Evolutionary conservation across 2,888 invertebrate species (phyloP).

Genomic region (Pilophorus perplexus): DNA sequence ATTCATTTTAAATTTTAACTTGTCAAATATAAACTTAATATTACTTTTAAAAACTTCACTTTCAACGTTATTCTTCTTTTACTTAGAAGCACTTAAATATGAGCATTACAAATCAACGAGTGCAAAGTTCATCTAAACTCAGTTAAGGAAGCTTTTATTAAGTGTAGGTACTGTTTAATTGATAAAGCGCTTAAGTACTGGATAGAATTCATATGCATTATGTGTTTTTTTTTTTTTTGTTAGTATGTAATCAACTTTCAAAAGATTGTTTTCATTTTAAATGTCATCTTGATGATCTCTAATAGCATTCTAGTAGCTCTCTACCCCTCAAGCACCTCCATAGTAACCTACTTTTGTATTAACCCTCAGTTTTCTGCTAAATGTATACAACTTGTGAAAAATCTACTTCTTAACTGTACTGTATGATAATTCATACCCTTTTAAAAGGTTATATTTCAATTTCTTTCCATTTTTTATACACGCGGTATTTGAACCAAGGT

Average conservation of each 20-base stretch:
- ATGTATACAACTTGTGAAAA: slow-evolving; percentile 37
- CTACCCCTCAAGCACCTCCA: slow-evolving; percentile 24
- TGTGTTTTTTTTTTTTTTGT: no score
- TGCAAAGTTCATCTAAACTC: slow-evolving; percentile 16
- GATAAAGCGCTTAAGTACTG: slow-evolving; percentile 22
- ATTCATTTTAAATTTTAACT: neutral
- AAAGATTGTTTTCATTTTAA: neutral
- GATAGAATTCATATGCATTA: neutral
- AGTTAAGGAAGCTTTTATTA: slow-evolving; percentile 26
- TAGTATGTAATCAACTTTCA: neutral
- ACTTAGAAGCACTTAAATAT: slow-evolving; percentile 28
- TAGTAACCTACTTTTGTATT: slow-evolving; percentile 28
- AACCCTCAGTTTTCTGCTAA: slow-evolving; percentile 24
- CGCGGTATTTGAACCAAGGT: slow-evolving; percentile 14
- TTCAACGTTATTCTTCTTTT: slow-evolving; percentile 3
- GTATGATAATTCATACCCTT: slow-evolving; percentile 34
- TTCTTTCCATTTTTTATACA: slow-evolving; percentile 24
- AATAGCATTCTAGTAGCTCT: slow-evolving; percentile 31
- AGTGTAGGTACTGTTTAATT: slow-evolving; percentile 13
- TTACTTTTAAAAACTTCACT: slow-evolving; percentile 5
- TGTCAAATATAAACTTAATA: slow-evolving; percentile 4
- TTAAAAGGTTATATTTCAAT: slow-evolving; percentile 8
- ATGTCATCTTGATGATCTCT: slow-evolving; percentile 6
- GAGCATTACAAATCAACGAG: slow-evolving; percentile 31
- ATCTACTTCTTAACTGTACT: slow-evolving; percentile 33